Evolutionary conservation across 2,113 vertebrate genomes (phyloP), one percentile per base, ranked within the genome.

Genomic region (Cyphomyrus plagiostoma): DNA sequence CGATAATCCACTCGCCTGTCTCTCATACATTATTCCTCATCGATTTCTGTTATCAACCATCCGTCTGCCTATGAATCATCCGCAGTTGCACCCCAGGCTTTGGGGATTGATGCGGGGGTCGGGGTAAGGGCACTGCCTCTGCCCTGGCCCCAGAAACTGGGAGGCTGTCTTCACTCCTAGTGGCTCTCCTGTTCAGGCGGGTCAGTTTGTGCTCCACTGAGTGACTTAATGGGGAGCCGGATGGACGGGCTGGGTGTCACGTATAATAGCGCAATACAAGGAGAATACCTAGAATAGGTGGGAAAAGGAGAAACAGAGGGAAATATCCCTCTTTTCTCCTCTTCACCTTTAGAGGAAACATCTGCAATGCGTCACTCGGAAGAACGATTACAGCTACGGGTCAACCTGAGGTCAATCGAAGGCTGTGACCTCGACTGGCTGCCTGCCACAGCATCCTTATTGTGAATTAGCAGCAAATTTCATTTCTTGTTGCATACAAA

Each of bases 1-100:
- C 89, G 0, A 94, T 95, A 95, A 96, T 95, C 93, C 92, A 90
- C 92, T 91, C 93, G 90, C 94, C 95, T 94, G 94, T 95, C 95
- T 93, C 93, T 96, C 94, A 95, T 96, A 94, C 95, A 95, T 95
- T 96, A 96, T 95, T 95, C 94, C 92, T 92, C 92, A 96, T 96
- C 88, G 95, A 96, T 96, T 96, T 95, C 94, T 93, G 95, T 95
- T 94, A 95, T 94, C 92, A 92, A 91, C 93, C 91, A 92, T 92
- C 92, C 94, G 77, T 89, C 93, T 90, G 74, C 92, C 89, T 86
- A 93, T 96, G 94, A 96, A 95, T 96, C 93, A 95, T 93, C 92
- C 89, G 88, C 84, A 90, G 92, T 91, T 84, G 90, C 92, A 91
- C 21, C 89, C n/a, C 89, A 50, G 91, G 17, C 87, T 77, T 90